Conservation (phyloP, 2,888 invertebrate genomes). For the Cantharis lateralis region DNA sequence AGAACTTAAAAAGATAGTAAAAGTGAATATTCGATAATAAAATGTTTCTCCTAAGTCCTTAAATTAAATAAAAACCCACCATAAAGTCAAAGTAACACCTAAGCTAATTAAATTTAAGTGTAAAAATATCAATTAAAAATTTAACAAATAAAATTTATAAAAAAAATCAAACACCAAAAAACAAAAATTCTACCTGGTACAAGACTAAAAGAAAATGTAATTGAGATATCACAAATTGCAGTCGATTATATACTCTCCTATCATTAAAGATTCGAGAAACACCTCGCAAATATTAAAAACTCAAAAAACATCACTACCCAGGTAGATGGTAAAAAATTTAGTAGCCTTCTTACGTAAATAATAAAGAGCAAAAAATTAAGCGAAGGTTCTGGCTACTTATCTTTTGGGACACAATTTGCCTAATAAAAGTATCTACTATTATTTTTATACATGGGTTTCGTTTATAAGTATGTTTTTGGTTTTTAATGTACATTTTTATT, state of each 20-base stretch:
- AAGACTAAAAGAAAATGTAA: conserved; percentile 17
- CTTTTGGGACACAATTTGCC: background rate
- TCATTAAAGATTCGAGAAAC: conserved; percentile 9
- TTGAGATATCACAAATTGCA: conserved; percentile 27
- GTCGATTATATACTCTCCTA: conserved; percentile 18
- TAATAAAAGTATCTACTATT: background rate
- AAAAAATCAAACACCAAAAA: background rate
- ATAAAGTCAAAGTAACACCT: background rate
- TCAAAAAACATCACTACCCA: conserved; percentile 8
- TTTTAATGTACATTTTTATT: conserved; percentile 18
- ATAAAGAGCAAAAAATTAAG: background rate
- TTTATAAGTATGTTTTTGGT: conserved; percentile 3
- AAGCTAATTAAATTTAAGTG: background rate
- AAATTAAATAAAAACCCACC: background rate
- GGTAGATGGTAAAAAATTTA: conserved; percentile 13
- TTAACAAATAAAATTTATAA: background rate
- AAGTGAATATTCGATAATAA: background rate
- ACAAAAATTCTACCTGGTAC: background rate
- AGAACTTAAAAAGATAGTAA: background rate
- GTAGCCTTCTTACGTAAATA: background rate
- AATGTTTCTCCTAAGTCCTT: background rate
- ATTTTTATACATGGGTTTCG: background rate
- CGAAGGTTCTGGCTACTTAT: background rate
- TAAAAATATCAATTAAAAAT: background rate
- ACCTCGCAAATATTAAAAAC: conserved; percentile 9